Evolutionary conservation across 2,888 invertebrate species (phyloP), one percentile per base, ranked within the genome.

Genomic region (Ecliptopera silaceata): DNA sequence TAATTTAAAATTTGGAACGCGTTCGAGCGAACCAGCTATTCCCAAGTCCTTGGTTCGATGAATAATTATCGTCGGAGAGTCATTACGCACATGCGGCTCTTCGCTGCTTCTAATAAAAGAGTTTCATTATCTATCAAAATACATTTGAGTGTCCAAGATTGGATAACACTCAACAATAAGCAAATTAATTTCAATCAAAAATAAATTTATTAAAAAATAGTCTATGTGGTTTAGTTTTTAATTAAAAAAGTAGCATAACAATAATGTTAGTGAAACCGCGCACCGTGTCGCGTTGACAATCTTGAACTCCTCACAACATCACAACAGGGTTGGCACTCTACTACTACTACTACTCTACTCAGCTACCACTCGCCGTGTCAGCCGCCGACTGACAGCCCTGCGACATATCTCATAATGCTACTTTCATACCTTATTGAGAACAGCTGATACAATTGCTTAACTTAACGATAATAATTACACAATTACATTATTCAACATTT

Each of bases 41-140:
- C 41, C 45, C 53, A 38, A 41, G 52, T 34, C 17, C 22, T n/a
- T 13, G 44, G 15, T 41, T 22, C 46, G 56, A 49, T 55, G 61
- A 61, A 41, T 65, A 54, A 61, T 65, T 57, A 56, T 41, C 15
- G 18, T 26, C 48, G n/a, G 56, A 50, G 59, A 44, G 50, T 59
- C 56, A 66, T 64, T 63, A 60, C 42, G 17, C 63, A 66, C 62
- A 63, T 64, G 63, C 50, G 61, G 13, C 43, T 26, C 36, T 51
- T 54, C 50, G 47, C 43, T 17, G 26, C 34, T 44, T 36, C 12
- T 20, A 36, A 12, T 43, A 43, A 48, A 46, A 48, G 42, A 32
- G 32, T 38, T 53, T 36, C 29, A 32, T 36, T 48, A 20, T 47
- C 32, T 17, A 42, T 47, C 11, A 2, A 47, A 54, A 36, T 53